Evolutionary conservation across 1,140 invertebrate species (phyloP).

Genomic region (Caerostris extrusa): DNA sequence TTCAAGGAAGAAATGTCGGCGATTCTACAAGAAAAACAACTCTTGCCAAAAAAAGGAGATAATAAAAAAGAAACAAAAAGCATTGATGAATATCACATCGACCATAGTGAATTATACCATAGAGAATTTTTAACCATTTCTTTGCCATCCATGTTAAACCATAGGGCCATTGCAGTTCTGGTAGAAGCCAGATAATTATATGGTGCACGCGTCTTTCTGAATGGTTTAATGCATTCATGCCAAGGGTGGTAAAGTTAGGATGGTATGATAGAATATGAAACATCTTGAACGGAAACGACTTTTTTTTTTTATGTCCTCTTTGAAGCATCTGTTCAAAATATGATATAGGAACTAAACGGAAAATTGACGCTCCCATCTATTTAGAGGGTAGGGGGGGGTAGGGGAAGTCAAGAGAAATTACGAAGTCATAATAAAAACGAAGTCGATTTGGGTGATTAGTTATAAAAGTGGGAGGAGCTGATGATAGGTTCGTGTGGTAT

Average conservation of each 20-base stretch:
- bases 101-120: background rate
- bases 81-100: background rate
- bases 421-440: slow-evolving; percentile 9
- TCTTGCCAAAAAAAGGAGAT: background rate
- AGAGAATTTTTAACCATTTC: slow-evolving; percentile 10
- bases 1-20: background rate
- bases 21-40: background rate
- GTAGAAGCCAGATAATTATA: background rate
- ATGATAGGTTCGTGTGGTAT: slow-evolving; percentile 44
- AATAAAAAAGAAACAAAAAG: background rate
- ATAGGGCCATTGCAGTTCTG: background rate
- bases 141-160: background rate
- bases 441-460: slow-evolving; percentile 40
- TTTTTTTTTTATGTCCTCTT: background rate
- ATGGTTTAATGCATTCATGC: background rate
- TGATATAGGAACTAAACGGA: background rate
- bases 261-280: background rate
- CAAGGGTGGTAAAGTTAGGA: background rate
- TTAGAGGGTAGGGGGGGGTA: background rate
- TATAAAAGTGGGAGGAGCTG: slow-evolving; percentile 43
- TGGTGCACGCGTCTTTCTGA: background rate
- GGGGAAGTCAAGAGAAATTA: slow-evolving; percentile 24
- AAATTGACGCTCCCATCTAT: slow-evolving; percentile 29
- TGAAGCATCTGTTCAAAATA: background rate
- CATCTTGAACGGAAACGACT: background rate